Evolutionary conservation across 2,797 vertebrate genomes (phyloP), one percentile per base, ranked within the genome.

Genomic region (Rhinatrema bivittatum): DNA sequence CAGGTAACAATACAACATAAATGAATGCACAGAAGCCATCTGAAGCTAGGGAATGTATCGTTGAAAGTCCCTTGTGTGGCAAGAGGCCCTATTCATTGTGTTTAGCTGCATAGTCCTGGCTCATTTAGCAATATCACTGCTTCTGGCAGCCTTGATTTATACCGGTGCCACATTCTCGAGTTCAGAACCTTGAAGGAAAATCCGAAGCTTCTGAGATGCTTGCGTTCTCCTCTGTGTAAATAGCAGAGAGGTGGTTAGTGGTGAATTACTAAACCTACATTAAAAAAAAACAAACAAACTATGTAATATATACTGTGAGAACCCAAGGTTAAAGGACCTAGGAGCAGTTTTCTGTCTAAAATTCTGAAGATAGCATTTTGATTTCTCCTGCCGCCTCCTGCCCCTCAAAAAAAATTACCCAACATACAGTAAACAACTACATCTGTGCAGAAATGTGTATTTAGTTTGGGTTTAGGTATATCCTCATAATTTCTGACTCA

Each of bases 401-500:
- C 50, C 59, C 68, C 68, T 70, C 61, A 64, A 61, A 46, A 66
- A 70, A 19, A 42, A 74, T 73, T 79, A 74, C 68, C 71, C 74
- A 61, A 73, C 70, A 63, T 77, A 66, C 47, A 54, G 71, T 73
- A 68, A 65, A 69, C 46, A 54, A 64, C 68, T 63, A 65, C 74
- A 70, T 80, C 72, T 68, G 80, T 85, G 80, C 77, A 79, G 70
- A 82, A 68, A 66, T 73, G 70, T 76, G 65, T 81, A 74, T 78
- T 84, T 80, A 74, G 75, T 85, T 84, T 70, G 39, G 78, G 71
- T 81, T 80, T 70, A 79, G 66, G 72, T 44, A 69, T 82, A 79
- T 82, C 73, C 66, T 78, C 84, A 74, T 72, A 74, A 74, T 79
- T 74, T 70, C 75, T 81, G 61, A 72, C 71, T 76, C 72, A 34